Evolutionary conservation across 2,113 vertebrate species (phyloP).

Genomic region (Pristiophorus japonicus): DNA sequence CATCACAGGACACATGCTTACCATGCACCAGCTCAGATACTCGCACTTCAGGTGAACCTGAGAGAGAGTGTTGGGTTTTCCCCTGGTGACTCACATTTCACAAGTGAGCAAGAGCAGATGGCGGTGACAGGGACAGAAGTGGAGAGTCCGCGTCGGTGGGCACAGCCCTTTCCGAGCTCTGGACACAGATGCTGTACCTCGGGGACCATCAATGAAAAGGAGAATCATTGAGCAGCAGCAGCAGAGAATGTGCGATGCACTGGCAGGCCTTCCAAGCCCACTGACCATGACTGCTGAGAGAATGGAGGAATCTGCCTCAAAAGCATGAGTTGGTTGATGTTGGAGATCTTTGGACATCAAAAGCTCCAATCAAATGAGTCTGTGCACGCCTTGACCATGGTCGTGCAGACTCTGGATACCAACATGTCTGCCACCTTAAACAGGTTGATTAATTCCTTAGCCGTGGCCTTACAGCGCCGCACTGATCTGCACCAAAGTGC

Average conservation of each 20-base stretch:
- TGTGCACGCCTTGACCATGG: not conserved
- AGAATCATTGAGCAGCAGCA: not conserved
- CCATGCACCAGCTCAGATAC: not conserved
- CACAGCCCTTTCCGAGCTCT: not conserved
- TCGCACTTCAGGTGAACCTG: not conserved
- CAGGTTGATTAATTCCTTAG: too few relatives aligned
- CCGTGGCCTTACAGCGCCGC: too few relatives aligned
- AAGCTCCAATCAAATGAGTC: not conserved
- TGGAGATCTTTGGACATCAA: not conserved
- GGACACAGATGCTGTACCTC: not conserved
- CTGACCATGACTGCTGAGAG: not conserved
- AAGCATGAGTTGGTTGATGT: not conserved
- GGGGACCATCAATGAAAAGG: not conserved
- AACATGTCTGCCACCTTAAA: not conserved
- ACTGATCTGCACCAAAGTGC: too few relatives aligned
- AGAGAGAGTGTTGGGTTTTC: too few relatives aligned
- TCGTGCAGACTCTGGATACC: not conserved
- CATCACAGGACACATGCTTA: not conserved
- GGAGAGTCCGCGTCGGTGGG: too few relatives aligned
- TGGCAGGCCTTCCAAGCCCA: not conserved
- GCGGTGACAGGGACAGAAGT: too few relatives aligned
- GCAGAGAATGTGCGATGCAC: not conserved
- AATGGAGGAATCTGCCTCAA: not conserved
- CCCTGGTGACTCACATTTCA: too few relatives aligned
- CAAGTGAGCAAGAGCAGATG: too few relatives aligned